Evolutionary conservation across 2,113 vertebrate species (phyloP).

Genomic region (Amazona guildingii): DNA sequence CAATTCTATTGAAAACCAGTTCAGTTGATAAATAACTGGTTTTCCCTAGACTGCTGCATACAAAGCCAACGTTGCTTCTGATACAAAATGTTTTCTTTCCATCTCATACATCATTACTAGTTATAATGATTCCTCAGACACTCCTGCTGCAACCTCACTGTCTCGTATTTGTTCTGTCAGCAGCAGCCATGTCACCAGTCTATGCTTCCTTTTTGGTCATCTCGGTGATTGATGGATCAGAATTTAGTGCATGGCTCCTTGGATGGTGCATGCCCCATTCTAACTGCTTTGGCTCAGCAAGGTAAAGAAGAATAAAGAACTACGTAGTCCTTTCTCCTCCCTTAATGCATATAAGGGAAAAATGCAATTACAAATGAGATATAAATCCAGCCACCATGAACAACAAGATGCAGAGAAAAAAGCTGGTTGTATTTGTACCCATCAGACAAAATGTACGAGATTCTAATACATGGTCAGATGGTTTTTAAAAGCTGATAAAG

Average conservation of each 20-base stretch:
- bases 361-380: not conserved
- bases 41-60: not conserved
- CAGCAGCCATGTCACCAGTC: not conserved
- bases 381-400: not conserved
- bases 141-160: not conserved
- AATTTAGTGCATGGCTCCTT: not conserved
- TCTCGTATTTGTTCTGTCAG: not conserved
- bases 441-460: not conserved
- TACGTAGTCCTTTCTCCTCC: not conserved
- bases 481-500: not conserved
- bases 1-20: not conserved
- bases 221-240: fast-evolving
- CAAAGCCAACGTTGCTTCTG: not conserved
- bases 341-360: not conserved
- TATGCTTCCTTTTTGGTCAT: not conserved
- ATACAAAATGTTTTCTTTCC: not conserved
- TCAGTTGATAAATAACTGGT: not conserved
- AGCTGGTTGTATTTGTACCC: not conserved
- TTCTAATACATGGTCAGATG: not conserved
- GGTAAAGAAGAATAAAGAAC: not conserved
- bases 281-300: not conserved
- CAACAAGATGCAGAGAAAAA: not conserved
- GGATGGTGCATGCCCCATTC: not conserved
- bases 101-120: not conserved
- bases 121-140: not conserved